Conservation (phyloP, 1,140 invertebrate species). For the Philaenus spumarius region DNA sequence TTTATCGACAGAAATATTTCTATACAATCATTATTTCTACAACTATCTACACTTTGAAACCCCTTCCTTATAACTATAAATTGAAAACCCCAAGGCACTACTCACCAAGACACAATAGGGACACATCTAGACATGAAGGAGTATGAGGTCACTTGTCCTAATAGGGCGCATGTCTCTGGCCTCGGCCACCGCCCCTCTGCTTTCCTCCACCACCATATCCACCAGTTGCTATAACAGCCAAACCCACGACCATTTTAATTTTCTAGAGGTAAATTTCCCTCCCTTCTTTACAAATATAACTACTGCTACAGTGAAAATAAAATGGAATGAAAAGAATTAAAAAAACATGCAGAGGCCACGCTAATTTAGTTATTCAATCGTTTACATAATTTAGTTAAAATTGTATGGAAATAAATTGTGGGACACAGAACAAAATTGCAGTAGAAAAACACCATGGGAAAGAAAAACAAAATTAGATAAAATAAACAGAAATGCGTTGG, state of each 20-base stretch:
- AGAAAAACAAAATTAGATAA: too few species aligned
- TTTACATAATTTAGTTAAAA: constrained; percentile 10
- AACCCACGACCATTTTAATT: constrained; percentile 13
- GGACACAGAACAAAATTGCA: too few species aligned
- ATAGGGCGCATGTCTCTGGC: constrained; percentile 41
- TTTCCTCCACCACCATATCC: constrained; percentile 39
- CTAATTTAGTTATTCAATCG: constrained; percentile 5
- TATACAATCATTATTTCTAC: too few species aligned
- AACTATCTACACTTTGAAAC: too few species aligned
- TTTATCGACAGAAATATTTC: too few species aligned
- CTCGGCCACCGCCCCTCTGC: constrained; percentile 38
- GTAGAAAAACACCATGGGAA: too few species aligned
- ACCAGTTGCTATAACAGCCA: constrained; percentile 32
- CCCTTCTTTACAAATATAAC: constrained; percentile 24
- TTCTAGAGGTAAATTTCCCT: constrained; percentile 28
- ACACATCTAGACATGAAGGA: constrained; percentile 6
- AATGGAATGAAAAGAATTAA: constrained; percentile 12
- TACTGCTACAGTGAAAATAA: constrained; percentile 9
- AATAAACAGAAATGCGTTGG: too few species aligned
- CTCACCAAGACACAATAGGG: constrained; percentile 12
- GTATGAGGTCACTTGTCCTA: constrained; percentile 17
- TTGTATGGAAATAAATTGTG: too few species aligned
- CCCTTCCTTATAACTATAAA: too few species aligned
- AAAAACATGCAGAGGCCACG: constrained; percentile 14
- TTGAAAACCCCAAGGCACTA: too few species aligned